phyloP scores from a whole-genome alignment of 2,113 vertebrate genomes.

The Hylia prasina region DNA sequence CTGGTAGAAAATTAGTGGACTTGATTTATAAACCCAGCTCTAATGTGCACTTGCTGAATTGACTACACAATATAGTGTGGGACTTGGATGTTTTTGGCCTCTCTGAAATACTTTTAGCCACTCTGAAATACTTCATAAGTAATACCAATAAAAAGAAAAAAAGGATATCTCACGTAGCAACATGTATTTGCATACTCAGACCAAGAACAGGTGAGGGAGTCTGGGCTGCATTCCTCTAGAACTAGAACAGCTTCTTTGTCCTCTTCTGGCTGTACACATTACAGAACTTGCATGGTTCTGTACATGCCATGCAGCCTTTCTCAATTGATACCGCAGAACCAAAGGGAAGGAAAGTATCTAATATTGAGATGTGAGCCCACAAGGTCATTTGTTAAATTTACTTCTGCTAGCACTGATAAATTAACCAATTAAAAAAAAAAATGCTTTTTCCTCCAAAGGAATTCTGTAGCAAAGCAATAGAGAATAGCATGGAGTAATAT shows the following conservation, averaged over 20 bases:
- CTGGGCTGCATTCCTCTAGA: not conserved
- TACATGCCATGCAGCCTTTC: not conserved
- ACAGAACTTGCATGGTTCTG: not conserved
- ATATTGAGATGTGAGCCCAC: not conserved
- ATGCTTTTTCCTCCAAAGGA: not conserved
- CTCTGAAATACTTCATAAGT: not conserved
- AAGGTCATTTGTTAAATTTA: not conserved
- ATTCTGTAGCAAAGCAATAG: not conserved
- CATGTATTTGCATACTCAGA: not conserved
- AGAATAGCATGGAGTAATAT: not conserved
- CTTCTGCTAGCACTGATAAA: constrained; percentile 42
- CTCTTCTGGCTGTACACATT: not conserved
- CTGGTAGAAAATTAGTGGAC: not conserved
- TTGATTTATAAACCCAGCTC: not conserved
- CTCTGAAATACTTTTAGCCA: not conserved
- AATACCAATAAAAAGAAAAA: not conserved
- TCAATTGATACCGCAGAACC: constrained; percentile 5
- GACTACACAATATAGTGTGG: not conserved
- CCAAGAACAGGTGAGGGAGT: not conserved
- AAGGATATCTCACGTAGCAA: not conserved
- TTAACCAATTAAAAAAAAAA: constrained; percentile 63
- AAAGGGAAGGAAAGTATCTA: constrained; percentile 25
- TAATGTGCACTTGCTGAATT: not conserved
- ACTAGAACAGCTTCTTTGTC: not conserved
- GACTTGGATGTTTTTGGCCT: not conserved